Base-by-base conservation (phyloP, 2,113 vertebrate species). In the Grammomys dolichurus region DNA sequence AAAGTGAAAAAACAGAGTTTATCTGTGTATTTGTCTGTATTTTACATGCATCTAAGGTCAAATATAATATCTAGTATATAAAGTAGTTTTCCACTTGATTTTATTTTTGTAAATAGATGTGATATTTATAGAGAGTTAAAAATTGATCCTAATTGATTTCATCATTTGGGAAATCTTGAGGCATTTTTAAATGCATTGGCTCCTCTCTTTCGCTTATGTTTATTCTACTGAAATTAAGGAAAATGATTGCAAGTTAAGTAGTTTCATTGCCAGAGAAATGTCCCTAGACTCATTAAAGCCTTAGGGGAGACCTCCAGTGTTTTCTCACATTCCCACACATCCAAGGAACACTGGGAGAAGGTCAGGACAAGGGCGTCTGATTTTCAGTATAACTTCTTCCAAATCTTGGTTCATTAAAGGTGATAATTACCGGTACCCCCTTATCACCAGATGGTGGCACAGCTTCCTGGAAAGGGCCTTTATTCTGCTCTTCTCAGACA, bases 381-480 rank as follows among this genome's bases (percentile, higher is more conserved):
- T 93, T 56, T 89, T 56, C 67, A 22, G 88, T 6, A 7, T 12
- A 8, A 60, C 17, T 36, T 40, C 94, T 85, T 36, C 75, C 48
- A 48, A 58, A 17, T 75, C 60, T 51, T 56, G 72, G 20, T 92
- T 48, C 63, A 13, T 80, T 40, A 33, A 63, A 51, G 51, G 63
- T 28, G 1, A 10, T 4, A 31, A 76, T 43, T 56, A 1, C 33
- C 8, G 0, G 3, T 16, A 1, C 1, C 3, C 40, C 13, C 26
- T 48, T 33, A 0, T 14, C 19, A 22, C 63, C 43, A 2, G 89
- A 46, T 16, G 26, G 60, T 3, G 0, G 7, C 1, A 0, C 2
- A 0, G 0, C 26, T 16, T 46, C 43, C 16, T 14, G 54, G 85
- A 17, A 19, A 17, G 28, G 46, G 63, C 85, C 51, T 73, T 85